Base-by-base conservation (phyloP, 2,888 invertebrate genomes). In the Galerucella calmariensis region DNA sequence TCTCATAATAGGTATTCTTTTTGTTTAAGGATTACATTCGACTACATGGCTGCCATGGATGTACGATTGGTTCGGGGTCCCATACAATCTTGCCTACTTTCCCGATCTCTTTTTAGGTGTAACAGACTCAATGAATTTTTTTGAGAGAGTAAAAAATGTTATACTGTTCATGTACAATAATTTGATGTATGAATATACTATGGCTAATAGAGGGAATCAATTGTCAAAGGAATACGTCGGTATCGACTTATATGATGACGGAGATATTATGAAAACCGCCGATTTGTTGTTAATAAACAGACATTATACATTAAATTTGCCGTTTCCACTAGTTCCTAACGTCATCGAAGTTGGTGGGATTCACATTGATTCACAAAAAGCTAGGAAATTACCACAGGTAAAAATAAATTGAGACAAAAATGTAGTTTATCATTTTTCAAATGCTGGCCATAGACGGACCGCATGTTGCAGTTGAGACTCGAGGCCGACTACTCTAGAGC, bases 261-360 rank as follows among this genome's bases (percentile, higher is more conserved):
- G 87, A n/a, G 87, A 88, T 51, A 83, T 90, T 8, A 74, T 79
- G 63, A 89, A 89, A 53, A 88, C 89, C 75, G 82, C 86, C 4
- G 89, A 88, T 80, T 83, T 89, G 27, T 76, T 90, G 46, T 81
- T 90, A 8, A 85, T 88, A 35, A 90, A 90, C 76, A 87, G 88
- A 2, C 88, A 90, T 81, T 85, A 87, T 77, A 85, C 86, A 58
- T 79, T 89, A 68, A 89, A 88, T 73, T 85, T 87, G 24, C 87
- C 88, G n/a, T 83, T 86, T 75, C 88, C 88, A 1, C 74, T 87
- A 48, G 87, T 88, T 53, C 90, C 90, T 0, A 86, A 86, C 20
- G 83, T 89, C 8, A 85, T 90, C 14, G 90, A 90, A 83, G 87
- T 90, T 20, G 90, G 89, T 46, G 90, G 90, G 53, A 85, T 90